Evolutionary conservation across 2,797 vertebrate species (phyloP), one percentile per base, ranked within the genome.

Genomic region (Chromis chromis): DNA sequence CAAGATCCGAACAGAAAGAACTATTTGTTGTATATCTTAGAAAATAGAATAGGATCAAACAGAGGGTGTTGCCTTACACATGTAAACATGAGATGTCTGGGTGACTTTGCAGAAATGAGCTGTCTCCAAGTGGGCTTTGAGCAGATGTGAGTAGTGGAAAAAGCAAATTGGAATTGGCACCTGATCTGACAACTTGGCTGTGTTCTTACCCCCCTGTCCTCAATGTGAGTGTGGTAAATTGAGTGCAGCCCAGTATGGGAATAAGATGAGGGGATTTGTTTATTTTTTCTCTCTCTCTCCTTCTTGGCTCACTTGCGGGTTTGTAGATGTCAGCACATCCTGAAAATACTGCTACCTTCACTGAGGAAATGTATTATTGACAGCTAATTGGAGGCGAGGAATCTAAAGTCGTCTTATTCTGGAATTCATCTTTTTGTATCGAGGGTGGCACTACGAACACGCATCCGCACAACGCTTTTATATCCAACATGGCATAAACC

Each of bases 121-220:
- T 84, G 85, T 75, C 83, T 86, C 59, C 8, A 24, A 65, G 24
- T 44, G 76, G 42, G 68, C 69, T 86, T 60, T 60, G 60, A 90
- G 84, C 86, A 91, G 88, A 90, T 88, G 88, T 74, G 81, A 81
- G 79, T 70, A 70, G 75, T 81, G 78, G 74, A 81, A 87, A 76
- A 89, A 85, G 84, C 79, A 82, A 93, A 90, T 86, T 91, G 81
- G 79, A 88, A 79, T 78, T 86, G 90, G 90, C 85, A 59, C 71
- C 74, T 52, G 79, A 83, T 90, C 87, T 87, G 86, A 91, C 84
- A 87, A 71, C 75, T 90, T 91, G 89, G 88, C 90, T 72, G 66
- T 14, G 69, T 53, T 80, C 58, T 81, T 71, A 57, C 76, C 80
- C 63, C 48, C 73, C 71, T 52, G 50, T 88, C 85, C 87, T 90